These are phyloP conservation scores for Nerophis ophidion DNA, from an alignment of 2,113 vertebrate genomes.

Conservation along the genomic window DNA sequence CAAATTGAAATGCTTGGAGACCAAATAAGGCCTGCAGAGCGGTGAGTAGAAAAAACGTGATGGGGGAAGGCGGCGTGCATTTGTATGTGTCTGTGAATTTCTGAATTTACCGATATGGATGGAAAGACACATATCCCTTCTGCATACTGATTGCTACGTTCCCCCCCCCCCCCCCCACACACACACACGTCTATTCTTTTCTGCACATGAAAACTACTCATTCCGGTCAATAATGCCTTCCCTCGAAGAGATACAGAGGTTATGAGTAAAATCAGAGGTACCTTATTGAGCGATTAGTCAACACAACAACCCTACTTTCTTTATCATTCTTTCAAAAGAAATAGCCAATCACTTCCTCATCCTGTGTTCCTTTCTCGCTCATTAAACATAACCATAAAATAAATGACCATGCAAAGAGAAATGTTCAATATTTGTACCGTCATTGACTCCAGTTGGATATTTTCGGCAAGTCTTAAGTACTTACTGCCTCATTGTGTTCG, in stretches of 20 bases:
- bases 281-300: conserved; percentile 40
- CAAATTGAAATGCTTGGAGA: conserved; percentile 63
- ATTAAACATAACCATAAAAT: conserved; percentile 52
- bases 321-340: conserved; percentile 24
- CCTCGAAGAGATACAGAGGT: conserved; percentile 36
- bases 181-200: conserved; percentile 50
- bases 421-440: conserved; percentile 23
- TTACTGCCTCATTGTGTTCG: conserved; percentile 47
- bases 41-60: conserved; percentile 25
- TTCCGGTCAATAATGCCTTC: conserved; percentile 35
- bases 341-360: conserved; percentile 40
- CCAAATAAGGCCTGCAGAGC: conserved; percentile 41
- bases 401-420: conserved; percentile 46
- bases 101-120: conserved; percentile 57
- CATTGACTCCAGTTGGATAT: conserved; percentile 35
- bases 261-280: conserved; percentile 37
- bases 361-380: conserved; percentile 29
- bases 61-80: conserved; percentile 25
- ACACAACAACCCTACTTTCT: conserved; percentile 29
- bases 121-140: conserved; percentile 58
- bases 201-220: conserved; percentile 50
- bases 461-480: conserved; percentile 37
- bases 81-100: conserved; percentile 51
- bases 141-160: conserved; percentile 49
- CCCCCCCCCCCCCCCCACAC: no score